These are phyloP conservation scores for Amphipyra tragopoginis DNA, from an alignment of 2,888 invertebrate species.

Conservation along the genomic window DNA sequence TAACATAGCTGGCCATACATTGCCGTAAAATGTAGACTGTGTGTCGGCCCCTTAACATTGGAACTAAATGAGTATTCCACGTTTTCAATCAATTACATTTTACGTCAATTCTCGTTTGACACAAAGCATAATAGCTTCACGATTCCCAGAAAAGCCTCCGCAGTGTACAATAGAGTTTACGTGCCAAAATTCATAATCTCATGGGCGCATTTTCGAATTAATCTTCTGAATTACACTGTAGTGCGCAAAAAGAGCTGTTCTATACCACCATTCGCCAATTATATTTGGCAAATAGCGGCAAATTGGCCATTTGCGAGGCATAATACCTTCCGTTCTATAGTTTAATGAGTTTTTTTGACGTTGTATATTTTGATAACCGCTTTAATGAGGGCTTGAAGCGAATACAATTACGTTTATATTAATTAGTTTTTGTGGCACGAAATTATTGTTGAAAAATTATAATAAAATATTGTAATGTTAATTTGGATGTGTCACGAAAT, in stretches of 20 bases:
- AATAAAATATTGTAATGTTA: too few relatives aligned
- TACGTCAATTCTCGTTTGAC: neutral
- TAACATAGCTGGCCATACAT: too few relatives aligned
- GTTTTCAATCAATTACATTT: neutral
- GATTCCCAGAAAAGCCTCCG: slow-evolving; percentile 24
- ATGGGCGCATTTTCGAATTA: slow-evolving; percentile 77
- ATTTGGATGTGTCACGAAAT: too few relatives aligned
- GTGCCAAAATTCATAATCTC: slow-evolving; percentile 83
- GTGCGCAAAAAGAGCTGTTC: slow-evolving; percentile 76
- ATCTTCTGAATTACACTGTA: slow-evolving; percentile 76
- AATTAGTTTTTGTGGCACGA: slow-evolving; percentile 4
- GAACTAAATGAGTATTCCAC: neutral
- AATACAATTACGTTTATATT: slow-evolving; percentile 26
- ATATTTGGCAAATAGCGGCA: slow-evolving; percentile 82
- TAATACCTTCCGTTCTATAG: slow-evolving; percentile 80
- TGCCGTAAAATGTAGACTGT: too few relatives aligned
- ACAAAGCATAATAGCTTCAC: slow-evolving; percentile 10
- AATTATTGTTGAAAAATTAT: neutral
- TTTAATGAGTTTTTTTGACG: slow-evolving; percentile 69
- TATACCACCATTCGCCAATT: slow-evolving; percentile 74
- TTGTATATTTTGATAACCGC: slow-evolving; percentile 38
- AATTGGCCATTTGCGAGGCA: slow-evolving; percentile 80
- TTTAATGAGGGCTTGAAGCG: slow-evolving; percentile 40
- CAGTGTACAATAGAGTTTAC: slow-evolving; percentile 49
- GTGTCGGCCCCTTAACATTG: too few relatives aligned